These are phyloP conservation scores for Macrophya annulata DNA, from an alignment of 2,888 invertebrate genomes.

Conservation along the genomic window DNA sequence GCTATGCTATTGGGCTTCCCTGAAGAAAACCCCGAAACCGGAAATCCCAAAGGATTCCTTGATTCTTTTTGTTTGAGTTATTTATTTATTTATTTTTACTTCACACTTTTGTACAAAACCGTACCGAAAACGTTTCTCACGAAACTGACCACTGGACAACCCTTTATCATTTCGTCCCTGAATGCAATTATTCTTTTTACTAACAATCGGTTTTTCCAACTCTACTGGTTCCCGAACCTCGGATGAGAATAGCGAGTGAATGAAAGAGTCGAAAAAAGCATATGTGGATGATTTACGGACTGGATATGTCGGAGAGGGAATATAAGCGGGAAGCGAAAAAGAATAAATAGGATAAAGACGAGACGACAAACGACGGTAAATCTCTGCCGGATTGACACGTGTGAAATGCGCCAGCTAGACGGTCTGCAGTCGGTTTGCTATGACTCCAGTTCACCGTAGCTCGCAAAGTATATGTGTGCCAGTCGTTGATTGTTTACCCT, in stretches of 20 bases:
- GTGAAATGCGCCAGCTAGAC: conserved; percentile 75
- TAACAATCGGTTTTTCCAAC: not conserved
- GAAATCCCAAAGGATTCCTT: not conserved
- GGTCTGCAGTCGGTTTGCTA: conserved; percentile 66
- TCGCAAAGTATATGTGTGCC: not conserved
- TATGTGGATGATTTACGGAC: conserved; percentile 50
- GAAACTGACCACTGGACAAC: not conserved
- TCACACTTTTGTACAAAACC: not conserved
- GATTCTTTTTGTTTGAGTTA: not conserved
- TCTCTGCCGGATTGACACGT: conserved; percentile 76
- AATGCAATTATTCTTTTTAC: not conserved
- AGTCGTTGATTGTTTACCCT: conserved; percentile 22
- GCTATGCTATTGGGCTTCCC: not conserved
- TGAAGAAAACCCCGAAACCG: conserved; percentile 8
- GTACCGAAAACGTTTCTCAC: not conserved
- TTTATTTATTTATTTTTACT: not conserved
- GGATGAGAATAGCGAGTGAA: not conserved
- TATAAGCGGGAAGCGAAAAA: conserved; percentile 22
- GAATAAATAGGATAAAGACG: conserved; percentile 28
- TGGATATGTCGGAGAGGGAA: not conserved
- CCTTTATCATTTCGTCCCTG: not conserved
- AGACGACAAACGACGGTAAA: conserved; percentile 71
- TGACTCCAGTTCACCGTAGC: conserved; percentile 53
- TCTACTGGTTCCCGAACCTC: not conserved
- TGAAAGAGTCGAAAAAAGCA: conserved; percentile 14